A percentile compares a stretch with the other conserved stretches of the same genome.
Evolutionary conservation across 1,140 invertebrate species (phyloP).

Genomic region (Ceratosolen solmsi): DNA sequence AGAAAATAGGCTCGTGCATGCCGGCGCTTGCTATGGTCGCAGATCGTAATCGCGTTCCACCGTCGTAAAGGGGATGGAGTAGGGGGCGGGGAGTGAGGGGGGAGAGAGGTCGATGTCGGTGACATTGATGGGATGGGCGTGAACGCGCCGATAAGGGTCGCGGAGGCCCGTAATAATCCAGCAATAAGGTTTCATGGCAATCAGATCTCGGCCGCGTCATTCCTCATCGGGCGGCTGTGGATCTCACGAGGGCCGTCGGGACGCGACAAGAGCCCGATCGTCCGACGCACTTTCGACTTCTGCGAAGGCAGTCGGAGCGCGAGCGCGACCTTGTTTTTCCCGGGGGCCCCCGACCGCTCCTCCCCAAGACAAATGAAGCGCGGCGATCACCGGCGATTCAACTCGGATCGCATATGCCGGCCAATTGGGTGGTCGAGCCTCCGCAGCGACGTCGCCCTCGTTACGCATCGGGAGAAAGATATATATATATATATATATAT

Average conservation of each 20-base stretch:
- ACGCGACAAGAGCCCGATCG: neutral
- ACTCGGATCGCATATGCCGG: neutral
- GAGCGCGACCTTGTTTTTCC: neutral
- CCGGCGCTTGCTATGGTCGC: too few species aligned
- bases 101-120: too few species aligned
- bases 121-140: too few species aligned
- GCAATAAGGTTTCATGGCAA: neutral
- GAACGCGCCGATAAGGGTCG: neutral
- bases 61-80: too few species aligned
- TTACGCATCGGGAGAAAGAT: neutral
- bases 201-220: neutral
- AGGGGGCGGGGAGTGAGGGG: too few species aligned
- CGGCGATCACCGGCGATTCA: neutral
- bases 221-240: neutral
- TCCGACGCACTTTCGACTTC: neutral
- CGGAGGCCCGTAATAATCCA: neutral
- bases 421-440: slow-evolving; percentile 8
- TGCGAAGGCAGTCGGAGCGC: neutral
- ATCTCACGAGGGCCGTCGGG: neutral
- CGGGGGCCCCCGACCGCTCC: slow-evolving; percentile 9
- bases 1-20: too few species aligned
- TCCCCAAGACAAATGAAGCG: slow-evolving; percentile 29
- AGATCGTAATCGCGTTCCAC: too few species aligned
- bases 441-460: slow-evolving; percentile 5
- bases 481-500: too few species aligned